Evolutionary conservation across 2,113 vertebrate genomes (phyloP).

Genomic region (Erinaceus europaeus): DNA sequence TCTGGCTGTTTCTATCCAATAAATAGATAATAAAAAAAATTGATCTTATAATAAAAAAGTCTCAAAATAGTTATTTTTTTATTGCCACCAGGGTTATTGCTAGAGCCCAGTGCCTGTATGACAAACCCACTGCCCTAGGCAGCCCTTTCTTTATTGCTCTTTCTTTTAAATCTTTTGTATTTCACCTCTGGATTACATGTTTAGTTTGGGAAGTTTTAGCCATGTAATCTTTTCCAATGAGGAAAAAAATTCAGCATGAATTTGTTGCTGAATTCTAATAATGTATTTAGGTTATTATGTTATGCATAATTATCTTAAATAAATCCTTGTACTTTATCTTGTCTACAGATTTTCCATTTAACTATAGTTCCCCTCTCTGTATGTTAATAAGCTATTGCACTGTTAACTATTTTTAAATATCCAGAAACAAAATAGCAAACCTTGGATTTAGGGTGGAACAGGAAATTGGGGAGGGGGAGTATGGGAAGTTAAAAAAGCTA

Average conservation of each 20-base stretch:
- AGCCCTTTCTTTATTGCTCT: too few relatives aligned
- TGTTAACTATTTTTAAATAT: neutral
- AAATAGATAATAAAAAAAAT: too few relatives aligned
- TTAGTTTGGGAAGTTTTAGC: too few relatives aligned
- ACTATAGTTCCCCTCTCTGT: neutral
- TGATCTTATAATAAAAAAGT: too few relatives aligned
- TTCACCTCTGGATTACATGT: too few relatives aligned
- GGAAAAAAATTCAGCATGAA: neutral
- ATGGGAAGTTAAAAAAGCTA: too few relatives aligned
- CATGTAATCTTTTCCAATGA: neutral
- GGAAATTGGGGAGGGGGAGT: neutral
- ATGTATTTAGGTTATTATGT: neutral
- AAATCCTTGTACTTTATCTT: neutral
- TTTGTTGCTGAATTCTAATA: neutral
- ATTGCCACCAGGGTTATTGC: too few relatives aligned
- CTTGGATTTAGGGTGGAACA: neutral
- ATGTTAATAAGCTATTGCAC: neutral
- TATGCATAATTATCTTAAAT: conserved; percentile 9
- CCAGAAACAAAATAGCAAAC: neutral
- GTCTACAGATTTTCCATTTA: neutral
- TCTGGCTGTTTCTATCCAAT: too few relatives aligned
- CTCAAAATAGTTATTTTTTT: too few relatives aligned
- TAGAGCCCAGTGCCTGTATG: too few relatives aligned
- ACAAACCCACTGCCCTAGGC: too few relatives aligned
- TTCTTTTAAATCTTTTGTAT: too few relatives aligned